These are phyloP conservation scores for Felis catus DNA, from an alignment of 2,113 vertebrate species.

Conservation along the genomic window DNA sequence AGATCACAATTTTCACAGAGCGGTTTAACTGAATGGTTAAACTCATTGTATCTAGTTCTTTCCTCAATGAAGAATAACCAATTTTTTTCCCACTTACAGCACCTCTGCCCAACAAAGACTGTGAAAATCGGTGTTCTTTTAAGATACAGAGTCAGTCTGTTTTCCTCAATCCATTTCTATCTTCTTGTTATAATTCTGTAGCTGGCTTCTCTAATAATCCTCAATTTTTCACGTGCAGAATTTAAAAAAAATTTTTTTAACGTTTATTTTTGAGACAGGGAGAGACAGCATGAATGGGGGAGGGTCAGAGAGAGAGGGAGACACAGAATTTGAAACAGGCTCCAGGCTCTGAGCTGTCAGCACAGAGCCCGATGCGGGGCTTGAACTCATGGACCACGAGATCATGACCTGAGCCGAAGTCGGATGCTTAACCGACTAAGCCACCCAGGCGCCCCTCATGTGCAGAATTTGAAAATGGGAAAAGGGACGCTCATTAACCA, in stretches of 20 bases:
- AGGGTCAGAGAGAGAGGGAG: too few relatives aligned
- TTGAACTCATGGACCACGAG: too few relatives aligned
- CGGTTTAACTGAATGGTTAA: background rate
- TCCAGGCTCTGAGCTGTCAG: too few relatives aligned
- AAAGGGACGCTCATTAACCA: background rate
- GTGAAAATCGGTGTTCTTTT: background rate
- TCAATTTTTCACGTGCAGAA: background rate
- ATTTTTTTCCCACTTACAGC: background rate
- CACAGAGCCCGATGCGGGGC: too few relatives aligned
- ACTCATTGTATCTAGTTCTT: background rate
- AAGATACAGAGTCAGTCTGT: background rate
- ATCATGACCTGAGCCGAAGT: too few relatives aligned
- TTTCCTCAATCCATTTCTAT: background rate
- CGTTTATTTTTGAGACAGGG: too few relatives aligned
- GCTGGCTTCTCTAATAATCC: background rate
- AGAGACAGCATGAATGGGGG: too few relatives aligned
- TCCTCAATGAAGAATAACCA: background rate
- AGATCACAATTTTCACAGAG: background rate
- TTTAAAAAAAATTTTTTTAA: background rate
- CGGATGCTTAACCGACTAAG: too few relatives aligned
- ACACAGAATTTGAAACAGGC: too few relatives aligned
- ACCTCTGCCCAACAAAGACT: background rate
- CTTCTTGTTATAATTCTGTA: background rate
- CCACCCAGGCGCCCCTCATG: too few relatives aligned
- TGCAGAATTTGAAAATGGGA: background rate